Conservation (phyloP, 2,888 invertebrate genomes). For the Leptothorax acervorum region DNA sequence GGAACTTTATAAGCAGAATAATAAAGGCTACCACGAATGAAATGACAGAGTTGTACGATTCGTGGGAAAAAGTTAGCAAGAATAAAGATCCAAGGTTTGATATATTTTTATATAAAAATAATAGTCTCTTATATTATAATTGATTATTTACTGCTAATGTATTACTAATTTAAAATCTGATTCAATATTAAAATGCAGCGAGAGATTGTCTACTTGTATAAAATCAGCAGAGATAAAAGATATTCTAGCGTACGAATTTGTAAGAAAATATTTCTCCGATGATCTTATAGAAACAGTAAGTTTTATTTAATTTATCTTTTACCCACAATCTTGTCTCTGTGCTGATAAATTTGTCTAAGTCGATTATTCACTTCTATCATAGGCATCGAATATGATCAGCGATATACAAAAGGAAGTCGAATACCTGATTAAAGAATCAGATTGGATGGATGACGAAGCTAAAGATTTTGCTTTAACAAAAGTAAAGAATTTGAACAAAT, state of each 20-base stretch:
- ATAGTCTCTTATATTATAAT: not conserved
- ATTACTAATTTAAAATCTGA: not conserved
- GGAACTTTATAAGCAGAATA: constrained; percentile 54
- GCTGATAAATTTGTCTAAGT: not conserved
- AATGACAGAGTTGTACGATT: constrained; percentile 6
- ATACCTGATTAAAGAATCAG: constrained; percentile 85
- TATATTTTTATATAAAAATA: not conserved
- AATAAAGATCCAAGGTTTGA: not conserved
- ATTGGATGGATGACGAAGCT: constrained; percentile 88
- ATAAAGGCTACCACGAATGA: constrained; percentile 1
- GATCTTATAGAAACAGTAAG: constrained; percentile 58
- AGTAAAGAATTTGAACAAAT: constrained; percentile 85
- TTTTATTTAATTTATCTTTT: not conserved
- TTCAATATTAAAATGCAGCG: not conserved
- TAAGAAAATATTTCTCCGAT: constrained; percentile 55
- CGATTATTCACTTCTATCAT: not conserved
- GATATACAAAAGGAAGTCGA: constrained; percentile 87
- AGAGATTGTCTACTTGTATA: constrained; percentile 35
- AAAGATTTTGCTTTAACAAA: constrained; percentile 86
- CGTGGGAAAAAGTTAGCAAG: not conserved
- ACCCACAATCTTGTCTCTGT: not conserved
- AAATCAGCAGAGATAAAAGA: not conserved
- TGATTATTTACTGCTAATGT: not conserved
- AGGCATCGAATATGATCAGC: constrained; percentile 86
- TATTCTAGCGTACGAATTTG: constrained; percentile 60